Base-by-base conservation (phyloP, 2,113 vertebrate species). In the Ciconia maguari region DNA sequence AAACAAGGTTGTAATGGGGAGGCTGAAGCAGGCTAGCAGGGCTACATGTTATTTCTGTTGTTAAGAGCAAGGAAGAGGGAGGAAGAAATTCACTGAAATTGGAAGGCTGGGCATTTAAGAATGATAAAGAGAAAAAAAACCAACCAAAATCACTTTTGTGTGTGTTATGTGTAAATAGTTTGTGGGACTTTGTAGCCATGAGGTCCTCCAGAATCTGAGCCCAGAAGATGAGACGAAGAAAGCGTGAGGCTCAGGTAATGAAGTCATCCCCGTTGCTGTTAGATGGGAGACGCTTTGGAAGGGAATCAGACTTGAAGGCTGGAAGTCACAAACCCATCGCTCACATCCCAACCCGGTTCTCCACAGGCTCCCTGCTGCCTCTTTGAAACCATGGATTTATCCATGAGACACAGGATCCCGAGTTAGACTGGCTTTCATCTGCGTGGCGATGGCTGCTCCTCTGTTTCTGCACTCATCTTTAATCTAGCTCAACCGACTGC, bases 371-470 rank as follows among this genome's bases (percentile, higher is more conserved):
- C 58, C 75, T 77, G 36, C 69, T 71, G 58, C 54, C 36, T 54
- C 69, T 86, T 52, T 81, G 48, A 44, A 93, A 60, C 30, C 44
- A 4, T 2, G 54, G 46, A 11, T 60, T 85, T 70, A 61, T 48
- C 62, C 66, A 9, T 3, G 17, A 65, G 49, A 26, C 25, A 12
- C 11, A 12, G 25, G 58, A 54, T 58, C 42, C 70, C 3, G 7
- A 46, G 55, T 64, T 9, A 66, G 66, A 32, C 1, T 1, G 15
- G 7, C 54, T 96, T 88, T 61, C 71, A 72, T 83, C 87, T 29
- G 48, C 5, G 0, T 0, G 0, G 51, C 0, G 0, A 54, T 1
- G 3, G 62, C 92, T 89, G 74, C 86, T 80, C 46, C 55, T 57
- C 65, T 80, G 79, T 66, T 76, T 38, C 75, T 51, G 32, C 44